These are phyloP conservation scores for Tapirus indicus DNA, from an alignment of 2,797 vertebrate genomes.

Conservation along the genomic window DNA sequence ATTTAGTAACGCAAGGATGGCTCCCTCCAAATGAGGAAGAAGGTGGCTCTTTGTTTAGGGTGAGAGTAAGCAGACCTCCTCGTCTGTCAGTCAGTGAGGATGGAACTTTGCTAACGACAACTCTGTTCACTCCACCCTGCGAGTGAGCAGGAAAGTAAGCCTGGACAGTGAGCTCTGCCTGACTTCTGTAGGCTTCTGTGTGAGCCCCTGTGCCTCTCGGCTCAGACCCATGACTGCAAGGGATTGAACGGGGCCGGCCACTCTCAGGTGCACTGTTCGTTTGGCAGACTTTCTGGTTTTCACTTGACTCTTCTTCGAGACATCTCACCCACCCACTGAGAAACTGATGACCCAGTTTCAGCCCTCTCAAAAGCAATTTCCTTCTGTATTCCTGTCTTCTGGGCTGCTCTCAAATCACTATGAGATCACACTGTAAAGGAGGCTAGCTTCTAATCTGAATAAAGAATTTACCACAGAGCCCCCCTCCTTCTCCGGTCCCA, in stretches of 20 bases:
- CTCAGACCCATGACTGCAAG: rapidly evolving
- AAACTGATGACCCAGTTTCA: not conserved
- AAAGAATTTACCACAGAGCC: not conserved
- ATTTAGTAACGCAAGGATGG: not conserved
- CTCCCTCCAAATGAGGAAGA: not conserved
- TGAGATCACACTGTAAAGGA: not conserved
- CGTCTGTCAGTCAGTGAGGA: not conserved
- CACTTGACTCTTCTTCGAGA: not conserved
- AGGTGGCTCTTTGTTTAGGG: not conserved
- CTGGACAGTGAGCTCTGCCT: not conserved
- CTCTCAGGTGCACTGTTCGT: too few relatives aligned
- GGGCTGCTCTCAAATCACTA: not conserved
- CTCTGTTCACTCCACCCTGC: not conserved
- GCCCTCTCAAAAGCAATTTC: not conserved
- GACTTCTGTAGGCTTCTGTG: not conserved
- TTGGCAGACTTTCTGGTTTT: not conserved
- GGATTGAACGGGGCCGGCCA: not conserved
- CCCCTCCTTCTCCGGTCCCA: not conserved
- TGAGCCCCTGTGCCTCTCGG: not conserved
- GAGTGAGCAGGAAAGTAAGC: not conserved
- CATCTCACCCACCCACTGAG: not conserved
- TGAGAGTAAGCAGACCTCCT: not conserved
- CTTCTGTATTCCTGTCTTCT: not conserved
- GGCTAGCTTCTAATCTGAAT: not conserved
- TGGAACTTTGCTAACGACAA: not conserved